Evolutionary conservation across 2,113 vertebrate species (phyloP), one percentile per base, ranked within the genome.

Genomic region (Rhea pennata): DNA sequence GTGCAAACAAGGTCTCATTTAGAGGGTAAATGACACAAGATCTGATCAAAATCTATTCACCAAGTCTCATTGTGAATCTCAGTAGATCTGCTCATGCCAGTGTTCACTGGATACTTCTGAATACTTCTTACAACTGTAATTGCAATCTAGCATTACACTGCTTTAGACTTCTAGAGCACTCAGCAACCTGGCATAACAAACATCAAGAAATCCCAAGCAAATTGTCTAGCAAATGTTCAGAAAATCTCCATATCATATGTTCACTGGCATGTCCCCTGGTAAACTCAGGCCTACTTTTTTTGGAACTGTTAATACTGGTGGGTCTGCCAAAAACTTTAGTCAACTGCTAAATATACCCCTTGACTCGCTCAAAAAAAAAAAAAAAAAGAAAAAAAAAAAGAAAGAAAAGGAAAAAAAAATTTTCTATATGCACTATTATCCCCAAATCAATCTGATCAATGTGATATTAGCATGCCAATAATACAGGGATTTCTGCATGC

Each of bases 151-250:
- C 66, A 46, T 58, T 2, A 42, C 0, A 3, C 86, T 94, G 81
- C 92, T 54, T 24, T 27, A 54, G 54, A 76, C 80, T 87, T 58
- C 59, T 80, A 39, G 50, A 80, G 82, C 70, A 46, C 90, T 78
- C 94, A 91, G 95, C 94, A 96, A 94, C 95, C 67, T 94, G 94
- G 85, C 70, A 23, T 36, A 86, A 96, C 90, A 94, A 95, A 93
- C 93, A 86, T 4, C 4, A 65, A 93, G 82, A 48, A 54, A 73
- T 33, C 81, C 87, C 87, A 44, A 90, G 78, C 95, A 90, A 96
- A 87, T 62, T 82, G 13, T 31, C 77, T 3, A 80, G 78, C 87
- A 87, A 87, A 62, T 71, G 83, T 21, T 71, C 56, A 85, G 78
- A 66, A 94, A 96, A 96, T 96, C 31, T 58, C 67, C 85, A 87